Percentiles rank a stretch among this genome's conserved stretches.
phyloP scores from a whole-genome alignment of 2,888 invertebrate species.

The Notodonta ziczac region DNA sequence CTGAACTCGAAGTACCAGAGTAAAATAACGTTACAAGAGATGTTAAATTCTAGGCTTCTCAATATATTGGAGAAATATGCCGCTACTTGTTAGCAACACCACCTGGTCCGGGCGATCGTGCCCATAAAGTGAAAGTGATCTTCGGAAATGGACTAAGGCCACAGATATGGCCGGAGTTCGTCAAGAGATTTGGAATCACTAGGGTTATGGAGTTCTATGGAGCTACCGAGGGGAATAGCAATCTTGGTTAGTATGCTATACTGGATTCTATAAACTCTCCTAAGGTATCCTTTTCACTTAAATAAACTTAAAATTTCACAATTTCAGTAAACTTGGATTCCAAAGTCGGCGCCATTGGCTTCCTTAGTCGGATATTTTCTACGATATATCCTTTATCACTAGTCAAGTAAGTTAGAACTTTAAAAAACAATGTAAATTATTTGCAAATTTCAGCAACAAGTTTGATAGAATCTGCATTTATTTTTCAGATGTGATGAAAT shows the following conservation, averaged over 20 bases:
- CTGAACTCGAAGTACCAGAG: neutral
- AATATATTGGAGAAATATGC: slow-evolving; percentile 96
- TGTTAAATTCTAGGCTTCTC: slow-evolving; percentile 85
- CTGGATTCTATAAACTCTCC: neutral
- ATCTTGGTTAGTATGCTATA: slow-evolving; percentile 86
- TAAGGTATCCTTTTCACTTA: neutral
- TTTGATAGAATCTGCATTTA: neutral
- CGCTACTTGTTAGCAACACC: slow-evolving; percentile 92
- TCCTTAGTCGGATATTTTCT: slow-evolving; percentile 87
- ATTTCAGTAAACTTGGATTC: slow-evolving; percentile 94
- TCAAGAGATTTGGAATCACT: slow-evolving; percentile 87
- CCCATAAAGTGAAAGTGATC: slow-evolving; percentile 90
- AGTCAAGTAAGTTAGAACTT: slow-evolving; percentile 65
- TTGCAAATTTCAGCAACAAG: neutral
- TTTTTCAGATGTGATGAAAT: slow-evolving; percentile 86
- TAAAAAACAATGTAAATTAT: neutral
- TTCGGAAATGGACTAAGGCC: slow-evolving; percentile 96
- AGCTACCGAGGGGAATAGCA: slow-evolving; percentile 98
- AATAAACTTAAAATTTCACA: slow-evolving; percentile 54
- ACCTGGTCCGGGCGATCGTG: slow-evolving; percentile 84
- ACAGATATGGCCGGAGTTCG: slow-evolving; percentile 96
- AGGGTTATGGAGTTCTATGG: slow-evolving; percentile 97
- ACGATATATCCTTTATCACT: slow-evolving; percentile 76
- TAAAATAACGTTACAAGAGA: neutral
- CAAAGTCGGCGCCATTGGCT: slow-evolving; percentile 95